These are phyloP conservation scores for Dolichotis patagonum DNA, from an alignment of 2,113 vertebrate species.

Conservation along the genomic window DNA sequence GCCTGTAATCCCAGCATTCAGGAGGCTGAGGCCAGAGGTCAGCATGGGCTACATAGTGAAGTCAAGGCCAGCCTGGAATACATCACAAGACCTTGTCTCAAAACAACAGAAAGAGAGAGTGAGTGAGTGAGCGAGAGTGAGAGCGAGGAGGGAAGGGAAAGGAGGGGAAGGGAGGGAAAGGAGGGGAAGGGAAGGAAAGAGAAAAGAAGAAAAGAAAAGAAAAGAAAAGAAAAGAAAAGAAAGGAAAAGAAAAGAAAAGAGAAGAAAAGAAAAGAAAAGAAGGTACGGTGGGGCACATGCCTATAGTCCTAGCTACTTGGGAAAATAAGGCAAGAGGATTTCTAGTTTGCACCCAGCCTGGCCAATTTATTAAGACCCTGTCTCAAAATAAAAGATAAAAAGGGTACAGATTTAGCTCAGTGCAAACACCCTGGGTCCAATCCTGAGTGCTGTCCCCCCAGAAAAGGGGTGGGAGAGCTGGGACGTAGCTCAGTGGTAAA, in stretches of 20 bases:
- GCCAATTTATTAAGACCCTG: neutral
- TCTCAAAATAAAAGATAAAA: neutral
- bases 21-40: neutral
- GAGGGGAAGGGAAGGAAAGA: too few relatives aligned
- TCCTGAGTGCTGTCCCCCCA: neutral
- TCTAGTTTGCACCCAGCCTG: neutral
- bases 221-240: too few relatives aligned
- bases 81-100: too few relatives aligned
- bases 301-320: neutral
- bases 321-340: neutral
- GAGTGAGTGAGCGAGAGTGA: too few relatives aligned
- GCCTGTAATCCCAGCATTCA: neutral
- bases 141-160: too few relatives aligned
- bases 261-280: neutral
- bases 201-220: too few relatives aligned
- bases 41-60: neutral
- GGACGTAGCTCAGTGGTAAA: neutral
- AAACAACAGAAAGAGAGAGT: too few relatives aligned
- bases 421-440: neutral
- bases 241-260: neutral
- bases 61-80: neutral
- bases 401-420: neutral
- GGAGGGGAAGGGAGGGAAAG: too few relatives aligned
- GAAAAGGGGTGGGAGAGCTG: neutral
- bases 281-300: neutral